Evolutionary conservation across 2,888 invertebrate species (phyloP).

Genomic region (Homarus gammarus): DNA sequence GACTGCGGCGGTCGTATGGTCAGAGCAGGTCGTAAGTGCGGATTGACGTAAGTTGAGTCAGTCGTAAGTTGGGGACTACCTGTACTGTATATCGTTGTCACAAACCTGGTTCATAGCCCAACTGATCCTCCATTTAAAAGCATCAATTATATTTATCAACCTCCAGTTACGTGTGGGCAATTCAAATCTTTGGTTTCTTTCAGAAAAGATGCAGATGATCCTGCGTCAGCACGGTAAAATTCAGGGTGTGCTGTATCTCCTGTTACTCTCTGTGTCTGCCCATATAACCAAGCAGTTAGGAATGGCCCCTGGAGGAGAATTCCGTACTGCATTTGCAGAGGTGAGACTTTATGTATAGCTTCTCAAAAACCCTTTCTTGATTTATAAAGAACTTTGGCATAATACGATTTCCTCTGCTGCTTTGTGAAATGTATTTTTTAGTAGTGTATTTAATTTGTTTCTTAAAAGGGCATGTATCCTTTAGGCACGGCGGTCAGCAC

Average conservation of each 20-base stretch:
- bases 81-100: too few relatives aligned
- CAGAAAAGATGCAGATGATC: conserved; percentile 89
- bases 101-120: too few relatives aligned
- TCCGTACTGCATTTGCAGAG: conserved; percentile 91
- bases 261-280: conserved; percentile 95
- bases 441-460: background rate
- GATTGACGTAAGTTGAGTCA: too few relatives aligned
- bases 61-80: too few relatives aligned
- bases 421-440: background rate
- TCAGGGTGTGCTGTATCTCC: conserved; percentile 94
- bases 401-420: background rate
- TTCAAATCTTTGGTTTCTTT: background rate
- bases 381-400: too few relatives aligned
- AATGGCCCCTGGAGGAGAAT: conserved; percentile 99
- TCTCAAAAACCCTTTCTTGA: too few relatives aligned
- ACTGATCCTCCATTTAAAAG: too few relatives aligned
- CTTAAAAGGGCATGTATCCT: background rate
- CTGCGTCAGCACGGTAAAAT: conserved; percentile 84
- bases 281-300: conserved; percentile 95
- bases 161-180: too few relatives aligned
- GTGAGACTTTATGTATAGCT: conserved; percentile 82
- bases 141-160: too few relatives aligned
- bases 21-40: too few relatives aligned
- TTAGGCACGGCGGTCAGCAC: conserved; percentile 77
- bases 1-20: too few relatives aligned